A percentile compares a stretch with the other conserved stretches of the same genome.
Conservation (phyloP, 1,140 invertebrate species). For the Diorhabda sublineata region DNA sequence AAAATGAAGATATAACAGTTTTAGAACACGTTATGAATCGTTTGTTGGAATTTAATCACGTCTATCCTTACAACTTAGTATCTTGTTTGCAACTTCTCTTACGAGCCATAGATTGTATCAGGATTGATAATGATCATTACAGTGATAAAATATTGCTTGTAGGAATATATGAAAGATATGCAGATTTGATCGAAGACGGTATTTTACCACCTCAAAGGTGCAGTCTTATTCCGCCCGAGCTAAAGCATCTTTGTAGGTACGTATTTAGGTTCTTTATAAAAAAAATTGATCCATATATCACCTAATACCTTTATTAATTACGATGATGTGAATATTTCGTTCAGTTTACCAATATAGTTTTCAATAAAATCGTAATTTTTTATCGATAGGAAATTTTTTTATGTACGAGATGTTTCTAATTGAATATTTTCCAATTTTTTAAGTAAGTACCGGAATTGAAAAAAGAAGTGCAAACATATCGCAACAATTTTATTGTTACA, state of each 20-base stretch:
- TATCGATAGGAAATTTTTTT: too few species aligned
- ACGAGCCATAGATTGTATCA: conserved; percentile 54
- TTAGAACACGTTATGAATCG: conserved; percentile 59
- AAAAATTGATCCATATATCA: conserved; percentile 36
- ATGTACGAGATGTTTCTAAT: too few species aligned
- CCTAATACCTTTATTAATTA: too few species aligned
- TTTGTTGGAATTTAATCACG: conserved; percentile 58
- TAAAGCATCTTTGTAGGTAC: conserved; percentile 59
- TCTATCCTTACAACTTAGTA: conserved; percentile 63
- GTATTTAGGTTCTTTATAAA: conserved; percentile 63
- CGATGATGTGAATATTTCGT: too few species aligned
- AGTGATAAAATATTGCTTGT: conserved; percentile 51
- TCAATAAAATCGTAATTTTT: too few species aligned
- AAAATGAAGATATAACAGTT: conserved; percentile 50
- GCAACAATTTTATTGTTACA: too few species aligned
- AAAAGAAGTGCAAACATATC: too few species aligned
- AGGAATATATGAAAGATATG: conserved; percentile 59
- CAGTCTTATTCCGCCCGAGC: conserved; percentile 55
- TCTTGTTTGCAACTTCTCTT: conserved; percentile 63
- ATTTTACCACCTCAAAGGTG: conserved; percentile 59
- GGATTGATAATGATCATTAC: conserved; percentile 45
- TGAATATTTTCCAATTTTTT: too few species aligned
- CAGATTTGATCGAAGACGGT: conserved; percentile 57
- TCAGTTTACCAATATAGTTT: too few species aligned
- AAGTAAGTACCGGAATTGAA: too few species aligned